A percentile compares a stretch with the other conserved stretches of the same genome.
Evolutionary conservation across 1,140 invertebrate genomes (phyloP).

Genomic region (Zaprionus gabonicus): DNA sequence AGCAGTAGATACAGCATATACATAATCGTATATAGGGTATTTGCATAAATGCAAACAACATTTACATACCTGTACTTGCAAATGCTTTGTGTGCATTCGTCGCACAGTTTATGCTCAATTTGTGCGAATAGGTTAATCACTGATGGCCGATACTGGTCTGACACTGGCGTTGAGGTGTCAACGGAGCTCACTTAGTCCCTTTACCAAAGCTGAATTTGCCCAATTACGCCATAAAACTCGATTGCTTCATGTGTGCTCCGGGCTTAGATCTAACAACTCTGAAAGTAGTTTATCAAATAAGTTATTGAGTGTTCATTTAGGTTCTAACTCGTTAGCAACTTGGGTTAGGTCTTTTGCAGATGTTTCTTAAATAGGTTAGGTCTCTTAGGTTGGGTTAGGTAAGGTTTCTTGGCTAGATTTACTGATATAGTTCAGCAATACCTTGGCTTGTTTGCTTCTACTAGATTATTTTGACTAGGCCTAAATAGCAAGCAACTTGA

Average conservation of each 20-base stretch:
- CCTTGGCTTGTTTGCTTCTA: no score
- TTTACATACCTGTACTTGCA: conserved; percentile 27
- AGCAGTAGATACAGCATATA: conserved; percentile 35
- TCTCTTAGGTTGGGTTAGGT: no score
- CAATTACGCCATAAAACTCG: background rate
- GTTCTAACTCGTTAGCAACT: background rate
- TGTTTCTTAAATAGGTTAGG: no score
- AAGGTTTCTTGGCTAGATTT: no score
- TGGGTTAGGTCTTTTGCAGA: no score
- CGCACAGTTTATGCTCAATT: conserved; percentile 28
- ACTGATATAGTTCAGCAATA: no score
- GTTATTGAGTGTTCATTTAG: background rate
- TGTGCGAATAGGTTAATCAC: conserved; percentile 14
- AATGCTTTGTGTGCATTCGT: conserved; percentile 33
- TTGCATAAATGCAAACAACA: conserved; percentile 37
- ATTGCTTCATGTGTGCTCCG: background rate
- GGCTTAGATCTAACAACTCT: background rate
- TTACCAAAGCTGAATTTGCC: background rate
- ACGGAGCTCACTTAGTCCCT: background rate
- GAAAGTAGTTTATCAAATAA: background rate
- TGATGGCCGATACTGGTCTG: background rate
- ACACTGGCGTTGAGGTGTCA: background rate
- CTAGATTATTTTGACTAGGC: no score
- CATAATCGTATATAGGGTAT: conserved; percentile 20
- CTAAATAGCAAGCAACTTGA: no score